phyloP scores from a whole-genome alignment of 2,888 invertebrate species.

The Serripes groenlandicus region DNA sequence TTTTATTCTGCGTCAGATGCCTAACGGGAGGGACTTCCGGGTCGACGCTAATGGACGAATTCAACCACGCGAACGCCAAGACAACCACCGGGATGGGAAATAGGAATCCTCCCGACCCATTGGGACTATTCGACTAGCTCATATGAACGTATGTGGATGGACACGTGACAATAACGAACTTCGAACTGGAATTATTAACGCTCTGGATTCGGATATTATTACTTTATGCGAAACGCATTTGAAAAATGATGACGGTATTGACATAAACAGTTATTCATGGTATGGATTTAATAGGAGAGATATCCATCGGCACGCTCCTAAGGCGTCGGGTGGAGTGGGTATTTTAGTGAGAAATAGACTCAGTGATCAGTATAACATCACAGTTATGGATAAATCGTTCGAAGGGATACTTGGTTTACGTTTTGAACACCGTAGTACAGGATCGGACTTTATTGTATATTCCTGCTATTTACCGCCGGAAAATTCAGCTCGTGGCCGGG shows the following conservation, averaged over 20 bases:
- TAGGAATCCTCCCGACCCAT: constrained; percentile 23
- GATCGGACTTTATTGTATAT: neutral
- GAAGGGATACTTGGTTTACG: constrained; percentile 21
- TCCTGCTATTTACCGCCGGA: neutral
- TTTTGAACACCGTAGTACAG: neutral
- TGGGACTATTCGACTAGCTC: constrained; percentile 28
- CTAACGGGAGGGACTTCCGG: constrained; percentile 15
- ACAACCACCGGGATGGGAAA: neutral
- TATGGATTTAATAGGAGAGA: constrained; percentile 31
- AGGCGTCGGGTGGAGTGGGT: constrained; percentile 46
- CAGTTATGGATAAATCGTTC: constrained; percentile 25
- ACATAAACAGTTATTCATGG: constrained; percentile 31
- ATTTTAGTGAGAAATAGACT: constrained; percentile 19
- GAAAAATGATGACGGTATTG: neutral
- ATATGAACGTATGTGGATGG: constrained; percentile 55
- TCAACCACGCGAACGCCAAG: neutral
- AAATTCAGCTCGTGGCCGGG: neutral
- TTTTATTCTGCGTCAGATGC: constrained; percentile 16
- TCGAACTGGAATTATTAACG: neutral
- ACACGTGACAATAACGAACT: constrained; percentile 40
- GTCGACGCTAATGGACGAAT: constrained; percentile 38
- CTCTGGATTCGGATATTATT: constrained; percentile 34
- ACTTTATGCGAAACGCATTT: constrained; percentile 43
- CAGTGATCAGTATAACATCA: neutral
- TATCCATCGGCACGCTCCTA: constrained; percentile 32